Percentiles rank a stretch among this genome's conserved stretches.
Conservation (phyloP, 2,797 vertebrate genomes). For the Hypotaenidia okinawae region DNA sequence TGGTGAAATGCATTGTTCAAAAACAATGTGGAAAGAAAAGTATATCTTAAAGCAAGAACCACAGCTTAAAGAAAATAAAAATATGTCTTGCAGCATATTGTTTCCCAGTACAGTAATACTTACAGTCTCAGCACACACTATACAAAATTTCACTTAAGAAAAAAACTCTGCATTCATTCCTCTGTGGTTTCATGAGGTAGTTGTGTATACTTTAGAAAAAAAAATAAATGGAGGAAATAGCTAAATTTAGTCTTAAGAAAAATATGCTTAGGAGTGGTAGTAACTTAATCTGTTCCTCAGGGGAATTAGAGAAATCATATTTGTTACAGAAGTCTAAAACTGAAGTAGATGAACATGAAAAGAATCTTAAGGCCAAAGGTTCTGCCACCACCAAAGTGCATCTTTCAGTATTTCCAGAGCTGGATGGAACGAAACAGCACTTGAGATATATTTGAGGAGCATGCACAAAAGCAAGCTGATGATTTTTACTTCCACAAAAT, state of each 20-base stretch:
- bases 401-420: not conserved
- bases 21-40: conserved; percentile 21
- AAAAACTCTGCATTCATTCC: not conserved
- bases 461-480: not conserved
- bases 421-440: not conserved
- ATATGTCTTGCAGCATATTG: not conserved
- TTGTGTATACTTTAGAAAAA: not conserved
- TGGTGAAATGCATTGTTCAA: conserved; percentile 5
- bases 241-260: not conserved
- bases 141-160: not conserved
- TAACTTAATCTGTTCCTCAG: not conserved
- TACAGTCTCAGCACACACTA: not conserved
- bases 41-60: not conserved
- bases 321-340: not conserved
- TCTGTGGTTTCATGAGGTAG: not conserved
- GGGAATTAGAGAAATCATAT: not conserved
- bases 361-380: not conserved
- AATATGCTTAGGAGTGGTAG: not conserved
- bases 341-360: not conserved
- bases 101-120: not conserved
- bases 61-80: not conserved
- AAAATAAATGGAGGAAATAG: not conserved
- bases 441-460: not conserved
- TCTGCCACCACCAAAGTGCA: not conserved
- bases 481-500: not conserved